phyloP scores from a whole-genome alignment of 2,797 vertebrate species.

The Liasis olivaceus region DNA sequence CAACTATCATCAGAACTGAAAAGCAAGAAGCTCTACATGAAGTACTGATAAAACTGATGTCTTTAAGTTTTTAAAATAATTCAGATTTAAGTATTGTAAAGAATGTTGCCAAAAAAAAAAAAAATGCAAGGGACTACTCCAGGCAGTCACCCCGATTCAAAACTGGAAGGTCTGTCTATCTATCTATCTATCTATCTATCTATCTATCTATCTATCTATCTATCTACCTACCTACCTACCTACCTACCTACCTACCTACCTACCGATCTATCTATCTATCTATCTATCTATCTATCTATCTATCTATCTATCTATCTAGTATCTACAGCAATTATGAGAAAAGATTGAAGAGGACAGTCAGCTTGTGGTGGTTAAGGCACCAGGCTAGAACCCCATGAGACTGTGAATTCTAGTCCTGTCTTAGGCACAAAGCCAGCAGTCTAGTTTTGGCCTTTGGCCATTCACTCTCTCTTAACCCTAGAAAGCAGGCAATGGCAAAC shows the following conservation, averaged over 20 bases:
- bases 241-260: neutral
- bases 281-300: no score
- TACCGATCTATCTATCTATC: no score
- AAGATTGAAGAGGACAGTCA: neutral
- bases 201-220: no score
- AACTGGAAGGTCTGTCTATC: neutral
- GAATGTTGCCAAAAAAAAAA: no score
- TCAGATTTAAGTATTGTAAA: no score
- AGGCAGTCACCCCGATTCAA: neutral
- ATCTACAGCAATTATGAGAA: neutral
- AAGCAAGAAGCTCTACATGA: no score
- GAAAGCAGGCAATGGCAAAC: neutral
- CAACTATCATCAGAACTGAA: no score
- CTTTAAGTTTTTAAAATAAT: neutral
- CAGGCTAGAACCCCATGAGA: neutral
- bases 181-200: no score
- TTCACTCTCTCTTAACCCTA: neutral
- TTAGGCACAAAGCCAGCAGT: neutral
- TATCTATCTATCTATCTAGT: neutral
- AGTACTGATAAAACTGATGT: neutral
- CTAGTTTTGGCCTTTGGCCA: neutral
- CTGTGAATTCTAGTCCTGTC: neutral
- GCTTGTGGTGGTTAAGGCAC: neutral
- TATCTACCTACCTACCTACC: neutral
- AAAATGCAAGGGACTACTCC: no score